Evolutionary conservation across 2,797 vertebrate species (phyloP).

Genomic region (Halcyon leucocephala): DNA sequence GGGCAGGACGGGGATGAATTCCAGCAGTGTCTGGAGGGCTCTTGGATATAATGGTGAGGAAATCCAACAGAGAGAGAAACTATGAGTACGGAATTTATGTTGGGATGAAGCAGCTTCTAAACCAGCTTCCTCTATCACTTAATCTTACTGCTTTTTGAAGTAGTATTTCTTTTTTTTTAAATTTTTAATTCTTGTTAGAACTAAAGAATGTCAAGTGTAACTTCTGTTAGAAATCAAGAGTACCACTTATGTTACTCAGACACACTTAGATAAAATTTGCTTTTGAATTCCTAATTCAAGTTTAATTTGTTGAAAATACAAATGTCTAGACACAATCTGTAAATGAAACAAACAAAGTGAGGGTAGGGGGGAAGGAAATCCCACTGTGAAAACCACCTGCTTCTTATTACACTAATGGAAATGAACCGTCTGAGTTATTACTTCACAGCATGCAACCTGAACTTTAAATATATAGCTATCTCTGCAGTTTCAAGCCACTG

Average conservation of each 20-base stretch:
- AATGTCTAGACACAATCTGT: constrained; percentile 56
- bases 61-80: not conserved
- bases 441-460: constrained; percentile 47
- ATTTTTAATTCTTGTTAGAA: not conserved
- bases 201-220: constrained; percentile 1
- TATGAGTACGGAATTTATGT: not conserved
- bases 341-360: constrained; percentile 43
- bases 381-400: constrained; percentile 55
- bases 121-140: not conserved
- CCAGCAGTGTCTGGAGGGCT: not conserved
- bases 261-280: constrained; percentile 12
- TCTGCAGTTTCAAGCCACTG: constrained; percentile 30
- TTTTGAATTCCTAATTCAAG: constrained; percentile 40
- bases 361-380: constrained; percentile 36
- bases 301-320: constrained; percentile 55
- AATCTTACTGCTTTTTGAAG: not conserved
- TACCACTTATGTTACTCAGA: not conserved
- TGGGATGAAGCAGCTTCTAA: not conserved
- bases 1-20: not conserved
- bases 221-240: not conserved
- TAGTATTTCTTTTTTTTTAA: not conserved
- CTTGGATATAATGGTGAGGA: not conserved
- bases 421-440: constrained; percentile 55
- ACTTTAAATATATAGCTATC: constrained; percentile 11
- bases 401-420: constrained; percentile 51